Evolutionary conservation across 2,797 vertebrate species (phyloP).

Genomic region (Podarcis lilfordi): DNA sequence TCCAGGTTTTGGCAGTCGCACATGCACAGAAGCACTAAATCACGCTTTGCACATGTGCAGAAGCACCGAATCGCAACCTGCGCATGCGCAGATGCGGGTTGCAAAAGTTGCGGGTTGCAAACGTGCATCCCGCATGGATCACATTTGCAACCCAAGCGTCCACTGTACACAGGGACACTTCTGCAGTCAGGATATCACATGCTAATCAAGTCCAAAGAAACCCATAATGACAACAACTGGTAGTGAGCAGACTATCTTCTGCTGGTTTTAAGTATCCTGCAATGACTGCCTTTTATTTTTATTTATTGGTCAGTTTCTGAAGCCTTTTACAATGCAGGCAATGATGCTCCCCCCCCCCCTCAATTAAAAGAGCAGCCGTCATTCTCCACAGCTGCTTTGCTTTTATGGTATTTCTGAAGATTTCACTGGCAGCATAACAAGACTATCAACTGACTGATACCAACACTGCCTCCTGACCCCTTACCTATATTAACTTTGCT

Average conservation of each 20-base stretch:
- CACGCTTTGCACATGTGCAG: too few species aligned
- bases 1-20: too few species aligned
- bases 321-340: conserved; percentile 53
- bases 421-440: conserved; percentile 70
- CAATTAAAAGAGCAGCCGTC: conserved; percentile 53
- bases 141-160: too few species aligned
- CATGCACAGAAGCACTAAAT: too few species aligned
- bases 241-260: conserved; percentile 28
- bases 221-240: not conserved
- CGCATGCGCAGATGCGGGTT: too few species aligned
- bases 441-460: conserved; percentile 47
- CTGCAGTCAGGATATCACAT: conserved; percentile 6
- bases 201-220: not conserved
- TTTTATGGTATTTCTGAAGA: conserved; percentile 68
- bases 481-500: conserved; percentile 1
- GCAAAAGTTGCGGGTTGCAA: too few species aligned
- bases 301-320: conserved; percentile 58
- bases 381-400: conserved; percentile 64
- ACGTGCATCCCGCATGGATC: too few species aligned
- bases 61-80: too few species aligned
- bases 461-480: not conserved
- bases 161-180: not conserved
- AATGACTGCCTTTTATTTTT: conserved; percentile 31
- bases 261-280: conserved; percentile 38
- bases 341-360: conserved; percentile 35